A percentile compares a stretch with the other conserved stretches of the same genome.
Conservation (phyloP, 2,888 invertebrate genomes). For the Plebejus anna region DNA sequence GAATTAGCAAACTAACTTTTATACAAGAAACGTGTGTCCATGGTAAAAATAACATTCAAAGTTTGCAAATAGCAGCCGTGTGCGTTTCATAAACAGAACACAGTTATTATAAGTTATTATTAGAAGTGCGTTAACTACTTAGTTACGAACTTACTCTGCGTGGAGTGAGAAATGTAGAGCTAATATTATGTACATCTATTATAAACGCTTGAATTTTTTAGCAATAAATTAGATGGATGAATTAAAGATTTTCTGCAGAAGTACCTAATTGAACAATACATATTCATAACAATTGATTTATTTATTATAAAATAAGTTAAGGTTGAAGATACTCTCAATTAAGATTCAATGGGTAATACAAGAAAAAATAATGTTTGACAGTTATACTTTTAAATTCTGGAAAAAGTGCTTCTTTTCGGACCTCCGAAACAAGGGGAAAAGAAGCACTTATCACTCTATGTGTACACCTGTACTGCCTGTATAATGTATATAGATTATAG, state of each 20-base stretch:
- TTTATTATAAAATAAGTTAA: no score
- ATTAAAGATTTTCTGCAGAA: not conserved
- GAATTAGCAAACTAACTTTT: not conserved
- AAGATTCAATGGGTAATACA: no score
- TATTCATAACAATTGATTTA: no score
- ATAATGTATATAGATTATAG: not conserved
- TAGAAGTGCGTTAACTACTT: not conserved
- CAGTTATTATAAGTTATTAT: not conserved
- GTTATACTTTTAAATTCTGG: not conserved
- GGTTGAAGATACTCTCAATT: no score
- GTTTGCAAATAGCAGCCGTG: not conserved
- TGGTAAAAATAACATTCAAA: not conserved
- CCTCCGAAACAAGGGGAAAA: no score
- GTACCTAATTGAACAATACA: no score
- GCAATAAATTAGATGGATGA: not conserved
- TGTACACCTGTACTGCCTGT: no score
- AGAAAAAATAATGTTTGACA: not conserved
- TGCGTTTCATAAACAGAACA: not conserved
- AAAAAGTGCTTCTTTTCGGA: not conserved
- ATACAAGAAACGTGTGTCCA: not conserved
- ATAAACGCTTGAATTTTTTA: not conserved
- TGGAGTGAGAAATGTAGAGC: not conserved
- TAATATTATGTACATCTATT: not conserved
- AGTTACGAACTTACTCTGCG: not conserved
- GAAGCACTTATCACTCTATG: no score